Conservation (phyloP, 2,888 invertebrate species). For the Leucozona laternaria region DNA sequence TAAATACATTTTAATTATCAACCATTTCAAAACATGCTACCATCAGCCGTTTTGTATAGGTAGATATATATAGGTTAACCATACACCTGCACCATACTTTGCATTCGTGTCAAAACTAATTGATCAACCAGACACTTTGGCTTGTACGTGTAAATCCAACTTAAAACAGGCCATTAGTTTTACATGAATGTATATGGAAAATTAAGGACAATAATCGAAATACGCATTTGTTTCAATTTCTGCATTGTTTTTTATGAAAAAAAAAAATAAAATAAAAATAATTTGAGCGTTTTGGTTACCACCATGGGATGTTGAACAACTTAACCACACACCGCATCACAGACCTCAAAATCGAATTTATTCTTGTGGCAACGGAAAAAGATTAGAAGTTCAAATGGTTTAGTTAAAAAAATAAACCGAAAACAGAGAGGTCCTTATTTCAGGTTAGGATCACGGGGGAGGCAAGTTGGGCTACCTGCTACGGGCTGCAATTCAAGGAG, state of each 20-base stretch:
- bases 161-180: conserved; percentile 26
- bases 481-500: too few species aligned
- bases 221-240: conserved; percentile 29
- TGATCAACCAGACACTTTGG: conserved; percentile 29
- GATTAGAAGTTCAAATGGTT: conserved; percentile 16
- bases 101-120: conserved; percentile 35
- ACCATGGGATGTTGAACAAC: not conserved
- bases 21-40: not conserved
- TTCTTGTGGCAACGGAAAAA: conserved; percentile 1
- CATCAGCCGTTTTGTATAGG: not conserved
- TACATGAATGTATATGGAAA: not conserved
- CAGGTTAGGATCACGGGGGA: too few species aligned
- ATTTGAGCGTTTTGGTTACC: not conserved
- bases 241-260: not conserved
- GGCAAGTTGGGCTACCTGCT: too few species aligned
- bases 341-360: conserved; percentile 14
- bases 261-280: not conserved
- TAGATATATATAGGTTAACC: not conserved
- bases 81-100: not conserved
- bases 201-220: conserved; percentile 12
- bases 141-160: conserved; percentile 34
- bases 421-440: too few species aligned
- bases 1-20: conserved; percentile 57
- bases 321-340: not conserved
- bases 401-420: too few species aligned